phyloP scores from a whole-genome alignment of 2,113 vertebrate genomes.

The Climacteris rufus region DNA sequence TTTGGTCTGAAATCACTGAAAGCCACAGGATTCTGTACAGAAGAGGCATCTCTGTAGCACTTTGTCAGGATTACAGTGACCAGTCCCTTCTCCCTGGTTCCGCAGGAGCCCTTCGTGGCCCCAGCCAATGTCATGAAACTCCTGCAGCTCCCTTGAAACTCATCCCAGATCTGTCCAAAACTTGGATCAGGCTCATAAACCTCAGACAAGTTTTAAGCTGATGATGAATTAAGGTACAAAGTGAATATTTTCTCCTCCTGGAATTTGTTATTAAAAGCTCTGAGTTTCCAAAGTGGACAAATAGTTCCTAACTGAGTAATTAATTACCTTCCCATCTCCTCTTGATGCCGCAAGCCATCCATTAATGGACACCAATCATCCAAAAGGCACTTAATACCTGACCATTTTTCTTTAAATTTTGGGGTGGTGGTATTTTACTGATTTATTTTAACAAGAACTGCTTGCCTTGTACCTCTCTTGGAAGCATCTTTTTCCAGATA shows the following conservation, averaged over 20 bases:
- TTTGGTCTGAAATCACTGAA: neutral
- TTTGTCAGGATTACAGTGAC: neutral
- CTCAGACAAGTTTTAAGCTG: conserved; percentile 38
- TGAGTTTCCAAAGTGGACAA: conserved; percentile 13
- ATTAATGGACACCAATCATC: neutral
- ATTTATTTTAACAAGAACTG: neutral
- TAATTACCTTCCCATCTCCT: neutral
- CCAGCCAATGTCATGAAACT: neutral
- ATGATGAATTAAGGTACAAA: conserved; percentile 61
- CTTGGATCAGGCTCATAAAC: conserved; percentile 42
- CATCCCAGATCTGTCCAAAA: conserved; percentile 54
- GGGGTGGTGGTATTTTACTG: neutral
- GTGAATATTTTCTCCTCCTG: conserved; percentile 42
- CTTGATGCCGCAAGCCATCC: neutral
- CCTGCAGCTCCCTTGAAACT: conserved; percentile 50
- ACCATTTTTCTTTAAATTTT: neutral
- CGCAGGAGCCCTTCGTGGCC: neutral
- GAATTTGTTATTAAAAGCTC: conserved; percentile 47
- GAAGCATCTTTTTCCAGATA: conserved; percentile 23
- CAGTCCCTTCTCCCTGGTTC: neutral
- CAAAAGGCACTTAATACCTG: neutral
- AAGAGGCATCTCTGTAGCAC: neutral
- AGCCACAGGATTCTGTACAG: neutral
- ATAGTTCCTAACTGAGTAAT: conserved; percentile 35
- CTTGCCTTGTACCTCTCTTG: neutral